Base-by-base conservation (phyloP, 1,140 invertebrate species). In the Gonatopus flavifemur region DNA sequence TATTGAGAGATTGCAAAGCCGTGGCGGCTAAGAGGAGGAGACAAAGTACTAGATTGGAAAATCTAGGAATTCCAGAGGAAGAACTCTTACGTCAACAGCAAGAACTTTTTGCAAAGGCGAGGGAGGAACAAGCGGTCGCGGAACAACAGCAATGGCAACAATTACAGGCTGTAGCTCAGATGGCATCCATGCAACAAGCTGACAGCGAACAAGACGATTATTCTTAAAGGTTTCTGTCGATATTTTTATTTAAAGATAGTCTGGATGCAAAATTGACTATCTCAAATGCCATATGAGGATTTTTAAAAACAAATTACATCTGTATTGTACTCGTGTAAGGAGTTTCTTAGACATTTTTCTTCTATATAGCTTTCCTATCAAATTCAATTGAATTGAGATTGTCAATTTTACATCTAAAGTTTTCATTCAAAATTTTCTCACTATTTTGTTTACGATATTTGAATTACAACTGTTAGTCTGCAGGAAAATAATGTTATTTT, bases 61-160 rank as follows among this genome's bases (percentile, higher is more conserved):
- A 98, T 80, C 81, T 98, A 18, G 96, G 96, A 21, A 98, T 98
- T 69, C 96, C 96, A 12, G 96, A 98, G 79, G 96, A 98, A 73
- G 96, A 98, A 77, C 77, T 98, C 9, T 74, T 98, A n/a, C 81
- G 94, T 37, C 95, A 98, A 70, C 96, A 98, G 64, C 95, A 98
- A 76, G 95, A 96, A 81, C 78, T 98, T n/a, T 98, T 98, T 85
- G 95, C 94, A 3, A 94, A 92, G 80, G 92, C 92, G n/a, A 77
- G 91, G 61, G 88, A 93, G 77, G 90, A 94, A 71, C 91, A 94
- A 76, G 90, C 90, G 2, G 87, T 87, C 52, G 85, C 88, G 35
- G 91, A 94, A 59, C 91, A 94, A 67, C 89, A 93, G 62, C 88
- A 94, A 64, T 94, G 90, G 91, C 81, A 90, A 59, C 86, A 93